phyloP scores from a whole-genome alignment of 2,797 vertebrate species.

The Tinamus major region DNA sequence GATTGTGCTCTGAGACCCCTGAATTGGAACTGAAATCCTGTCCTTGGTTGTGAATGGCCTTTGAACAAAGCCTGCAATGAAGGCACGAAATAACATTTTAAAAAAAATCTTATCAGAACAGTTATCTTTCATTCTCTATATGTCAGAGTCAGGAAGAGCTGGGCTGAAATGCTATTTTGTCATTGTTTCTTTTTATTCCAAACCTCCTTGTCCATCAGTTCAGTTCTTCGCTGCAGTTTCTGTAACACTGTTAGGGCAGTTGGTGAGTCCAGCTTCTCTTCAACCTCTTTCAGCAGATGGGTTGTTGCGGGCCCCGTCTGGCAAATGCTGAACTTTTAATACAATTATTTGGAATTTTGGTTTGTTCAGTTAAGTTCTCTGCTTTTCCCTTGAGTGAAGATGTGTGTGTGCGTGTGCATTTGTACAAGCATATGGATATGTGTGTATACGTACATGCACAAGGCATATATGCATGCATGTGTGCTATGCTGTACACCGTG shows the following conservation, averaged over 20 bases:
- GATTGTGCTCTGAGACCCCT: not conserved
- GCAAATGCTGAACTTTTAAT: not conserved
- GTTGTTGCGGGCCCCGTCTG: not conserved
- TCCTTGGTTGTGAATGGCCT: not conserved
- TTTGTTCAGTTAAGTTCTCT: constrained; percentile 23
- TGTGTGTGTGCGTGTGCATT: not conserved
- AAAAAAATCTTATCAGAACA: not conserved
- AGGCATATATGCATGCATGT: too few species aligned
- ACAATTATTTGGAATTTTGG: constrained; percentile 6
- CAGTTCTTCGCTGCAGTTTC: constrained; percentile 42
- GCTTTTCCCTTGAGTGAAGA: not conserved
- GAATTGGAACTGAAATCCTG: not conserved
- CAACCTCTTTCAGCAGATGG: not conserved
- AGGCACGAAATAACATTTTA: not conserved
- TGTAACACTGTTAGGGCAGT: constrained; percentile 29
- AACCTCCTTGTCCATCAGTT: not conserved
- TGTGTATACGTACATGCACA: rapidly evolving
- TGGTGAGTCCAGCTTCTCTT: not conserved
- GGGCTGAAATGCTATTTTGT: not conserved
- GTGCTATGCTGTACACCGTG: too few species aligned
- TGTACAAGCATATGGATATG: not conserved
- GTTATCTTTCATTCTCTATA: not conserved
- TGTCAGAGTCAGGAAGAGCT: not conserved
- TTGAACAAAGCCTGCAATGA: not conserved
- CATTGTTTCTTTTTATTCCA: constrained; percentile 6